Evolutionary conservation across 2,888 invertebrate genomes (phyloP).

Genomic region (Ichneumon xanthorius): DNA sequence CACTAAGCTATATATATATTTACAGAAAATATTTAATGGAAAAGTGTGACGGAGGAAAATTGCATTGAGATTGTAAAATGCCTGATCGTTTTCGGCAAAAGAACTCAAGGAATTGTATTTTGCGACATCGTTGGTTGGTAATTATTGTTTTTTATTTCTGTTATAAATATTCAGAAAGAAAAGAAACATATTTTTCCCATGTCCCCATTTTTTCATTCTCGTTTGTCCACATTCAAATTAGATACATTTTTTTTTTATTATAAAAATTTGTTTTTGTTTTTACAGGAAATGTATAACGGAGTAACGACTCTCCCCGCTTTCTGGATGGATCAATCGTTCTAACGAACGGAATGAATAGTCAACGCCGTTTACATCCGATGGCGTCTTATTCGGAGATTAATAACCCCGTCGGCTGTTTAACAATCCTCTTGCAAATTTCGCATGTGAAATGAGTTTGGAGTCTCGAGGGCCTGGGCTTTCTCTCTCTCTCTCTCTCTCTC

Average conservation of each 20-base stretch:
- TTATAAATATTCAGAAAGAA: no score
- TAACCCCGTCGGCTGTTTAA: slow-evolving; percentile 40
- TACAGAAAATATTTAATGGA: background rate
- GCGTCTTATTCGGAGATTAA: slow-evolving; percentile 27
- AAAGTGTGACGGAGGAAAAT: background rate
- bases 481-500: slow-evolving; percentile 3
- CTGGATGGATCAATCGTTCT: background rate
- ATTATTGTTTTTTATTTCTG: no score
- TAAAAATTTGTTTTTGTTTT: background rate
- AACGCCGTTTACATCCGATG: background rate
- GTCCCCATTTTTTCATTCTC: no score
- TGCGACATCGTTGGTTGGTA: no score
- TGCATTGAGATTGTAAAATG: background rate
- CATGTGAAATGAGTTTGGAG: slow-evolving; percentile 32
- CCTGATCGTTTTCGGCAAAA: background rate
- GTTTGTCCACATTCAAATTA: no score
- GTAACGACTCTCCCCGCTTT: background rate
- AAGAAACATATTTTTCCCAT: no score
- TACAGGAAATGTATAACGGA: background rate
- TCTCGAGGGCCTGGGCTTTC: background rate
- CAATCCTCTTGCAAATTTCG: slow-evolving; percentile 41
- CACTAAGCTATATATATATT: background rate
- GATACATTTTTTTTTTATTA: no score
- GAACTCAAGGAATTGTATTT: no score
- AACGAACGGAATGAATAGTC: background rate